Conservation (phyloP, 2,888 invertebrate genomes). For the Pimpla rufipes region DNA sequence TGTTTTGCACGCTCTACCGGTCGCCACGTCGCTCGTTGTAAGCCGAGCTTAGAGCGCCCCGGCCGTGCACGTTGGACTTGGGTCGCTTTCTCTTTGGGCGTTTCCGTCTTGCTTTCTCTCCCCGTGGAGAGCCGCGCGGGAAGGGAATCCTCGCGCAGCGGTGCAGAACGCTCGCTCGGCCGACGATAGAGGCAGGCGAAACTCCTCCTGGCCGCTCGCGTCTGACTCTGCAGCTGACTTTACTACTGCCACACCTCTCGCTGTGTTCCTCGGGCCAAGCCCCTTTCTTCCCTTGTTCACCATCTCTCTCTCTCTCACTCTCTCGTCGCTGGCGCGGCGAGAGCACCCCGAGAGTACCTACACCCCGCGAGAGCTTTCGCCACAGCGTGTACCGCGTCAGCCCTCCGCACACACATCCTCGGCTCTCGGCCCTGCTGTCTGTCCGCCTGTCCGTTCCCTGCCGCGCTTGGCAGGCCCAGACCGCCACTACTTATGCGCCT, state of each 20-base stretch:
- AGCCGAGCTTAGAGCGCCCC: constrained; percentile 53
- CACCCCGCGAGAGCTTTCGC: constrained; percentile 36
- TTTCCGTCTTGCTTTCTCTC: constrained; percentile 46
- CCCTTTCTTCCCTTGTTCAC: constrained; percentile 25
- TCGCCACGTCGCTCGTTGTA: constrained; percentile 48
- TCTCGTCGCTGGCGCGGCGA: constrained; percentile 12
- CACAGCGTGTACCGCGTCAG: constrained; percentile 14
- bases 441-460: constrained; percentile 63
- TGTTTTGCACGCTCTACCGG: constrained; percentile 74
- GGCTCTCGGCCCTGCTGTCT: constrained; percentile 42
- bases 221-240: constrained; percentile 78
- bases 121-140: constrained; percentile 7
- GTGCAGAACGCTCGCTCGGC: constrained; percentile 64
- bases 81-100: constrained; percentile 18
- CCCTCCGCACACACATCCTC: constrained; percentile 6
- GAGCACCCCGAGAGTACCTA: constrained; percentile 4
- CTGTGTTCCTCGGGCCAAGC: constrained; percentile 25
- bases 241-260: constrained; percentile 76
- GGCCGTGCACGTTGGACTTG: constrained; percentile 5
- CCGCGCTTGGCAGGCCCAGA: constrained; percentile 53
- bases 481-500: constrained; percentile 52
- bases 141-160: constrained; percentile 49
- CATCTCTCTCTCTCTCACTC: not conserved
- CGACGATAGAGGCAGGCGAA: constrained; percentile 67
- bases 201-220: constrained; percentile 71